Evolutionary conservation across 2,888 invertebrate genomes (phyloP), one percentile per base, ranked within the genome.

Genomic region (Girardia tigrina): DNA sequence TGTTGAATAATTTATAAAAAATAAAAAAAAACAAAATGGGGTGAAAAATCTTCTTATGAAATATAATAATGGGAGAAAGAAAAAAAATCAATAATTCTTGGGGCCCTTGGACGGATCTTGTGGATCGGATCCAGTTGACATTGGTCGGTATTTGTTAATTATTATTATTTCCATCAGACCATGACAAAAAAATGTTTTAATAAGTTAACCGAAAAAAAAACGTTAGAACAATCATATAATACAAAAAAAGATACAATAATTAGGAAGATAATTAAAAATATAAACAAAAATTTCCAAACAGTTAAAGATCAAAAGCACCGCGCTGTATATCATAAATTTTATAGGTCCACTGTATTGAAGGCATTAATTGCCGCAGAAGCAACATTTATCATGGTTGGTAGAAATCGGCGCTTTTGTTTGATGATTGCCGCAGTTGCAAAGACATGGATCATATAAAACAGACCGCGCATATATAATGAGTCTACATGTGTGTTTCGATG

Each of bases 191-290:
- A n/a, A n/a, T n/a, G n/a, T n/a, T n/a, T n/a, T n/a, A n/a, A n/a
- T n/a, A n/a, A n/a, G n/a, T n/a, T n/a, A 36, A 36, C 8, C 36
- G 8, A 56, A 2, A 56, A 56, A 56, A 23, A 56, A 56, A 56
- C 4, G 56, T 23, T n/a, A 56, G 4, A 16, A 56, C n/a, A 56
- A 56, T 56, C n/a, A 56, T 56, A 16, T 2, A 56, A 56, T 56
- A 56, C 56, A n/a, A n/a, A n/a, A n/a, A 56, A 56, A 56, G 56
- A 56, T 56, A 56, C 56, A 56, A 56, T 56, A 56, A 56, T 56
- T 56, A 56, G 20, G n/a, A 56, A 6, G n/a, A 56, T 56, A 56
- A 56, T 56, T 56, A 56, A 56, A 56, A 56, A 56, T 56, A 56
- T 56, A 56, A 56, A 56, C 56, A 4, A 56, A 56, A 56, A 20